phyloP scores from a whole-genome alignment of 2,888 invertebrate genomes.

The Eupithecia exiguata region DNA sequence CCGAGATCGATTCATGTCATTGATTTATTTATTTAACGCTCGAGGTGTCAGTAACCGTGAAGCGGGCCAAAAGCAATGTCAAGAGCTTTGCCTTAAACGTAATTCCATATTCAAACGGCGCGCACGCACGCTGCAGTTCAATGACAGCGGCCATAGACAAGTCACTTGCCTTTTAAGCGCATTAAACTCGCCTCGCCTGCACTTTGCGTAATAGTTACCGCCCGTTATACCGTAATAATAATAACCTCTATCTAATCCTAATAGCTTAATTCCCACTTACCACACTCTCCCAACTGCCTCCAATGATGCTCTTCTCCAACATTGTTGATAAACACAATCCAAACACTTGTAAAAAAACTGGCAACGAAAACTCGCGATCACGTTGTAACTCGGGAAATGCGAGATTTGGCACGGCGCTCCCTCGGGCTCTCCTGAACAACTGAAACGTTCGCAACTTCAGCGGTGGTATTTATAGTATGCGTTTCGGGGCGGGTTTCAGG shows the following conservation, averaged over 20 bases:
- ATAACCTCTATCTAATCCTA: slow-evolving; percentile 37
- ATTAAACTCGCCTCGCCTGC: slow-evolving; percentile 64
- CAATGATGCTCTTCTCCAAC: slow-evolving; percentile 78
- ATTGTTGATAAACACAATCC: slow-evolving; percentile 58
- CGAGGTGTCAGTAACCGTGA: slow-evolving; percentile 58
- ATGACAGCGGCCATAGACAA: slow-evolving; percentile 74
- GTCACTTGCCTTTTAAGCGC: slow-evolving; percentile 75
- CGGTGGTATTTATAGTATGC: slow-evolving; percentile 75
- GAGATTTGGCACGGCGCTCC: slow-evolving; percentile 73
- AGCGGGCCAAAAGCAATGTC: slow-evolving; percentile 70
- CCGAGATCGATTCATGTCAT: slow-evolving; percentile 53
- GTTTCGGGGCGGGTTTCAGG: slow-evolving; percentile 73
- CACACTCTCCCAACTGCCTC: slow-evolving; percentile 82
- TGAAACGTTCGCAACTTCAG: slow-evolving; percentile 71
- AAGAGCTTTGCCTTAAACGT: slow-evolving; percentile 64
- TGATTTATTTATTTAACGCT: slow-evolving; percentile 57
- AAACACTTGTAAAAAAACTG: slow-evolving; percentile 46
- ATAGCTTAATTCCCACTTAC: slow-evolving; percentile 59
- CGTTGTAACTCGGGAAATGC: slow-evolving; percentile 67
- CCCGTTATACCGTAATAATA: slow-evolving; percentile 57
- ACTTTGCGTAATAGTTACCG: slow-evolving; percentile 71
- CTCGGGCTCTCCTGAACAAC: slow-evolving; percentile 76
- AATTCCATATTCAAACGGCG: slow-evolving; percentile 72
- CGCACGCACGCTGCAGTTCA: slow-evolving; percentile 70
- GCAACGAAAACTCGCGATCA: slow-evolving; percentile 53